These are phyloP conservation scores for Bubo blakistoni DNA, from an alignment of 2,113 vertebrate genomes.

Conservation along the genomic window DNA sequence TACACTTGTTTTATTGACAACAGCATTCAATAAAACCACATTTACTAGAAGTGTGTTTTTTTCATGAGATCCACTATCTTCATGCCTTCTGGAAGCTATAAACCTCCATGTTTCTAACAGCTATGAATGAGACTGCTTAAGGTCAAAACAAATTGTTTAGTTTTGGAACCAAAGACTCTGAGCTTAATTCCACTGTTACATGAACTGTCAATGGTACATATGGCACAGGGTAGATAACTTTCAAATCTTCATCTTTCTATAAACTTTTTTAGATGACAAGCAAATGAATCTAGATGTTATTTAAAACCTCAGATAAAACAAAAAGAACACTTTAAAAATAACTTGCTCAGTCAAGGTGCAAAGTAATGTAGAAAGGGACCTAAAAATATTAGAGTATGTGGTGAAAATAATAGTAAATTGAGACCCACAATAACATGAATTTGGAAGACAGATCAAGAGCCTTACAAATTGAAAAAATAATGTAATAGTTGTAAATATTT, in stretches of 20 bases:
- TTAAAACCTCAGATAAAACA: background rate
- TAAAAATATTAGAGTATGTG: background rate
- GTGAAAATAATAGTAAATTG: background rate
- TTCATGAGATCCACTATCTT: no score
- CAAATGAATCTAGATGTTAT: background rate
- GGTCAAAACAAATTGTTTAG: background rate
- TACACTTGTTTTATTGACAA: background rate
- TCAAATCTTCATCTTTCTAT: no score
- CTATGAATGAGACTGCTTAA: background rate
- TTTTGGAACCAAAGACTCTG: background rate
- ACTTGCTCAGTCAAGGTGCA: background rate
- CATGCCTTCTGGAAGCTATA: background rate
- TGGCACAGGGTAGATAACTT: background rate
- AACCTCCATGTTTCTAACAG: background rate
- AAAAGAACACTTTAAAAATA: background rate
- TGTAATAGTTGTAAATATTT: background rate
- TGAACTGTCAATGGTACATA: background rate
- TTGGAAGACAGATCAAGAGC: background rate
- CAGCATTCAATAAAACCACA: background rate
- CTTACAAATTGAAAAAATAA: background rate
- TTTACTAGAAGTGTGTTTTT: background rate
- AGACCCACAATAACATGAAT: background rate
- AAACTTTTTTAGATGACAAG: background rate
- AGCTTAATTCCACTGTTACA: background rate
- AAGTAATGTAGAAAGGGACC: background rate